Base-by-base conservation (phyloP, 2,797 vertebrate species). In the Naso thynnoides region DNA sequence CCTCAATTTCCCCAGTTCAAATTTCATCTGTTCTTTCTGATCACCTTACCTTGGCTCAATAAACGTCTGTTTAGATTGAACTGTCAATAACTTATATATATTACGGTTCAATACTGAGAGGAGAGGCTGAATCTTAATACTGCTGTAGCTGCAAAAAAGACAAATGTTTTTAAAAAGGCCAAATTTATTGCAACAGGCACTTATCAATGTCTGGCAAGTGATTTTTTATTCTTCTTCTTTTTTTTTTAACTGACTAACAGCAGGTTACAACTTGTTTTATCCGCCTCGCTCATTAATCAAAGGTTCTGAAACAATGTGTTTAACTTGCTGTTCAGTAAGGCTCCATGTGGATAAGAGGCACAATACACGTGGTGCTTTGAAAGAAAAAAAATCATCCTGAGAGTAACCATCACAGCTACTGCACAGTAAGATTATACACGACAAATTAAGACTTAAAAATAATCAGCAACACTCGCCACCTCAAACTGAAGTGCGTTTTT, bases 361-460 rank as follows among this genome's bases (percentile, higher is more conserved):
- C 57, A 67, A 53, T 39, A 56, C 39, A 69, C 33, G 49, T 0
- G 9, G 66, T 61, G 57, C 52, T 72, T 58, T 81, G 72, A 54
- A 55, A 73, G 70, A 60, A 50, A 52, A 31, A 3, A 31, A 67
- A 47, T 55, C 10, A 70, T 56, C 56, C 73, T 52, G 29, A 70
- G n/a, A 27, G 58, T 64, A 74, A 78, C 48, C 45, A 33, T 49
- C 58, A 56, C 59, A 66, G 76, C 44, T 56, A 36, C 59, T 66
- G 57, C 66, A 55, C 54, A 38, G 26, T 27, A 57, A 57, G 21
- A 67, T 72, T 39, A 73, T 57, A 50, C 47, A 36, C 72, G 45
- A 79, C 66, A 86, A 86, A 84, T 86, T 70, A 88, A 84, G 74
- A 85, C 81, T 86, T 78, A 60, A 83, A 56, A 69, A 83, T 23